Evolutionary conservation across 1,140 invertebrate species (phyloP), one percentile per base, ranked within the genome.

Genomic region (Drosophila busckii): DNA sequence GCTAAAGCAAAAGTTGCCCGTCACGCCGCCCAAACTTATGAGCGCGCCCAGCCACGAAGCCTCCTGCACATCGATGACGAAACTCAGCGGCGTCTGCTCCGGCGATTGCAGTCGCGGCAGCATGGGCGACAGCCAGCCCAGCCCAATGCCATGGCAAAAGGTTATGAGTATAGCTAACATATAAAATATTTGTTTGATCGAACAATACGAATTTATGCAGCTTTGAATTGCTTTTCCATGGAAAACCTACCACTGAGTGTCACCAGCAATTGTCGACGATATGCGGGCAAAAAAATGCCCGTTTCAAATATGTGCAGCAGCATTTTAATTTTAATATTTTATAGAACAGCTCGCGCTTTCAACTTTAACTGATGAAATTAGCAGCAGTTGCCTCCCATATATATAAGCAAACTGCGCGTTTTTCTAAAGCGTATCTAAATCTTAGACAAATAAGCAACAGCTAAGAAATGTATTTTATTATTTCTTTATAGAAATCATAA

Each of bases 121-220:
- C 85, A 87, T 88, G 3, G 88, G 88, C 0, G 88, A 88, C 3
- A 88, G 38, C 88, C 88, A 89, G 2, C 88, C 88, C 17, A 89
- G 70, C 13, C 85, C 87, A 25, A 88, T 88, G 28, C 88, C 88
- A 70, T 89, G 88, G 3, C 82, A 84, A 37, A 88, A 84, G 16
- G 88, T 84, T 31, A 88, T 85, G 15, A 89, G 64, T 3, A 86
- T 88, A 10, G 84, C 88, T 89, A 29, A 0, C 19, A n/a, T n/a
- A n/a, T n/a, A n/a, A n/a, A n/a, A n/a, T n/a, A n/a, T n/a, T n/a
- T n/a, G n/a, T n/a, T n/a, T n/a, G n/a, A n/a, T n/a, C 20, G 31
- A 3, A 1, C 34, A 13, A 5, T 7, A 20, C 20, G 32, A 26
- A 32, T 9, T 31, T 15, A 41, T 38, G 10, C 32, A 59, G 19